A percentile compares a stretch with the other conserved stretches of the same genome.
These are phyloP conservation scores for Antechinus flavipes DNA, from an alignment of 2,113 vertebrate genomes.

Conservation along the genomic window DNA sequence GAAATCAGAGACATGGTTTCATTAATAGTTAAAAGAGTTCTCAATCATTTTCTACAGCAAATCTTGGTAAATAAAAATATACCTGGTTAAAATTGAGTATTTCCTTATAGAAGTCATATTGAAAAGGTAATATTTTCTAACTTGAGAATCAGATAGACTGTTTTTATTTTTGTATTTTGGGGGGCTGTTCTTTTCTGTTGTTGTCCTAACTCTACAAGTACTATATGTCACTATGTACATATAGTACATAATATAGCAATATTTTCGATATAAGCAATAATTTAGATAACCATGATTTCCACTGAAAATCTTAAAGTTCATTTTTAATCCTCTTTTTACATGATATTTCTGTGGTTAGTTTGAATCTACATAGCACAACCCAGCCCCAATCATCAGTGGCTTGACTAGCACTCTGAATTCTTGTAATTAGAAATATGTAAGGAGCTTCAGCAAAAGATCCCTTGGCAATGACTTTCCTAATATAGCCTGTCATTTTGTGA, in stretches of 20 bases:
- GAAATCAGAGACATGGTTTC: slow-evolving; percentile 28
- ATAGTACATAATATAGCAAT: no score
- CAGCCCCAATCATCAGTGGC: neutral
- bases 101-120: slow-evolving; percentile 10
- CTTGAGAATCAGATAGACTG: neutral
- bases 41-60: neutral
- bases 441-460: neutral
- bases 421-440: neutral
- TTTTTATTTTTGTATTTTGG: neutral
- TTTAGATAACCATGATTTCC: neutral
- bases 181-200: neutral
- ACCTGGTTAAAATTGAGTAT: neutral
- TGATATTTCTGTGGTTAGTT: neutral
- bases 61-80: slow-evolving; percentile 40
- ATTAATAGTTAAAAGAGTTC: neutral
- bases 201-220: neutral
- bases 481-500: neutral
- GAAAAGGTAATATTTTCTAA: slow-evolving; percentile 1
- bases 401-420: neutral
- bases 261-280: neutral
- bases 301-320: neutral
- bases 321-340: neutral
- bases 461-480: neutral
- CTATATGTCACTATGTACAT: neutral
- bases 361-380: neutral